Base-by-base conservation (phyloP, 2,888 invertebrate genomes). In the Galeruca laticollis region DNA sequence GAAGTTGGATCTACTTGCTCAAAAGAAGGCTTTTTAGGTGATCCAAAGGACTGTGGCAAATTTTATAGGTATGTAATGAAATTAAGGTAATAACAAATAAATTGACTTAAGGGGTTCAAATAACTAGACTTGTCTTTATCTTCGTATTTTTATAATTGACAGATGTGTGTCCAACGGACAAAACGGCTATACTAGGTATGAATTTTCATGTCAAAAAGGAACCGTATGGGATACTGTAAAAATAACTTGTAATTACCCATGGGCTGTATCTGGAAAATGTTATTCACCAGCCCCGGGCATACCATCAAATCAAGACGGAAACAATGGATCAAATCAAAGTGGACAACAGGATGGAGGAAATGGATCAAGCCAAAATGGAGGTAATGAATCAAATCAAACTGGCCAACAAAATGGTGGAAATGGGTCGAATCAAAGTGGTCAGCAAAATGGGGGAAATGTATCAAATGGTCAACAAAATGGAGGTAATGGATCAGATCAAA, bases 141-240 rank as follows among this genome's bases (percentile, higher is more conserved):
- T 26, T 26, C 26, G 3, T 6, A 6, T 6, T 26, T 26, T 26
- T 26, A 0, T 1, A 26, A 26, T 26, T 26, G 26, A 92, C 81
- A 88, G 93, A 75, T 94, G 94, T 84, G 92, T 93, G 26, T 86
- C 87, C 69, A 87, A 89, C 79, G 90, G 89, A 0, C 85, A 87
- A 31, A 89, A 88, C 70, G 87, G 87, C 2, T 92, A 86, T 77
- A 89, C 85, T 56, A 90, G 88, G 83, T 91, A 91, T 81, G 91
- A 93, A 72, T 94, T 92, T 82, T 86, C 86, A 15, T 94, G 94
- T 83, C 91, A 90, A 2, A 88, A 91, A 70, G 93, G 93, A 60
- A 94, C 94, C 9, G 90, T 92, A 33, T 94, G 94, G 94, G 93
- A 93, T 84, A 88, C 89, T 67, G 85, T 87, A 62, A 84, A 90